Conservation (phyloP, 2,888 invertebrate species). For the Stenodema calcarata region DNA sequence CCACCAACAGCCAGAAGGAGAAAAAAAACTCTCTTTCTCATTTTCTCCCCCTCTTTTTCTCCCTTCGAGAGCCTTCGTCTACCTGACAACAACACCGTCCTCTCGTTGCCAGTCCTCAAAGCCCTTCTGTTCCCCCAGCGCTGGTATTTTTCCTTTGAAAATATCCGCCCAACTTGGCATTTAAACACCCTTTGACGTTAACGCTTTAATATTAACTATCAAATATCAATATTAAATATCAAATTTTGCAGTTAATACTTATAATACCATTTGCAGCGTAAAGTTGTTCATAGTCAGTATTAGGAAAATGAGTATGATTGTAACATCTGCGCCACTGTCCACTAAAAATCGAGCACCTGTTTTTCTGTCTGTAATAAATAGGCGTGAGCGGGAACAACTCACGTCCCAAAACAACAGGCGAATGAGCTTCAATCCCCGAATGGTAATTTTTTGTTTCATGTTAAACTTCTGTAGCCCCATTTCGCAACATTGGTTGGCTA, state of each 20-base stretch:
- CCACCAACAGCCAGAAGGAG: no score
- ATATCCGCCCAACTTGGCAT: background rate
- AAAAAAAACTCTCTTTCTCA: background rate
- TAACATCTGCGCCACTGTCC: background rate
- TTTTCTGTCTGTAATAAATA: conserved; percentile 34
- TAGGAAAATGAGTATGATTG: background rate
- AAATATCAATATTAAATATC: no score
- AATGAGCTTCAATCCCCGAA: no score
- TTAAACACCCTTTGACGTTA: no score
- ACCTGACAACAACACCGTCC: conserved; percentile 1
- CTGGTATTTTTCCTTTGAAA: background rate
- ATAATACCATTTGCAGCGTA: conserved; percentile 12
- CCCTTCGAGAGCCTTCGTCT: background rate
- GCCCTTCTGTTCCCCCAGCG: background rate
- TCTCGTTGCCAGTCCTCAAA: background rate
- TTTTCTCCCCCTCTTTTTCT: background rate
- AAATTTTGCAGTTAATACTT: no score
- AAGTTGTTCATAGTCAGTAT: background rate
- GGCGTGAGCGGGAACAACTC: background rate
- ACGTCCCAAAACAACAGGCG: background rate
- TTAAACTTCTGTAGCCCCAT: no score
- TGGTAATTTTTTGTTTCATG: no score
- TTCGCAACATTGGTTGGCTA: no score
- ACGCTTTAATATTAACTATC: no score
- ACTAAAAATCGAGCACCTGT: background rate